Evolutionary conservation across 2,113 vertebrate species (phyloP).

Genomic region (Entelurus aequoreus): DNA sequence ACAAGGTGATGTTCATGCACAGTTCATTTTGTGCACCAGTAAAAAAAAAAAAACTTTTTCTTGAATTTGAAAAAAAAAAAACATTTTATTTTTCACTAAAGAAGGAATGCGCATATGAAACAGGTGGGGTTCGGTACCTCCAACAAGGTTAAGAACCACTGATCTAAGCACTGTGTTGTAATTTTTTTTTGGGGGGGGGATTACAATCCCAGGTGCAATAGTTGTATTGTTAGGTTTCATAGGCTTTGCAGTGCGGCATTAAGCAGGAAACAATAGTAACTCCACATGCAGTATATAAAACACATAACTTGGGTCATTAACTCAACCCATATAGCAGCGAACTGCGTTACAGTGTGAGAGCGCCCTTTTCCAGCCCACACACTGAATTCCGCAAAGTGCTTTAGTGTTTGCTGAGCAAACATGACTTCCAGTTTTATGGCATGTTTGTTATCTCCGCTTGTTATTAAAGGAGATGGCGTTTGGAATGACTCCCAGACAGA

Average conservation of each 20-base stretch:
- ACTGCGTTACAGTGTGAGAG: conserved; percentile 5
- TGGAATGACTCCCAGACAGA: conserved; percentile 56
- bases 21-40: too few relatives aligned
- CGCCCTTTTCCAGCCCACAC: conserved; percentile 26
- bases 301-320: conserved; percentile 13
- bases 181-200: neutral
- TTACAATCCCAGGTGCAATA: neutral
- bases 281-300: neutral
- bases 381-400: conserved; percentile 27
- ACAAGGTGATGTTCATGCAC: too few relatives aligned
- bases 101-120: too few relatives aligned
- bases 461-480: conserved; percentile 58
- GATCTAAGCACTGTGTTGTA: neutral
- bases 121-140: too few relatives aligned
- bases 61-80: too few relatives aligned
- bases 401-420: conserved; percentile 40
- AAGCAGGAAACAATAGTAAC: neutral
- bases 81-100: too few relatives aligned
- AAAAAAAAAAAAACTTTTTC: too few relatives aligned
- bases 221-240: neutral
- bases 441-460: conserved; percentile 44
- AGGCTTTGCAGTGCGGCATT: neutral
- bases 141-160: too few relatives aligned
- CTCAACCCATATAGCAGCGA: conserved; percentile 10
- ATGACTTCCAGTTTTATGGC: conserved; percentile 28